A percentile compares a stretch with the other conserved stretches of the same genome.
Evolutionary conservation across 2,797 vertebrate genomes (phyloP).

Genomic region (Myotis vivesi): DNA sequence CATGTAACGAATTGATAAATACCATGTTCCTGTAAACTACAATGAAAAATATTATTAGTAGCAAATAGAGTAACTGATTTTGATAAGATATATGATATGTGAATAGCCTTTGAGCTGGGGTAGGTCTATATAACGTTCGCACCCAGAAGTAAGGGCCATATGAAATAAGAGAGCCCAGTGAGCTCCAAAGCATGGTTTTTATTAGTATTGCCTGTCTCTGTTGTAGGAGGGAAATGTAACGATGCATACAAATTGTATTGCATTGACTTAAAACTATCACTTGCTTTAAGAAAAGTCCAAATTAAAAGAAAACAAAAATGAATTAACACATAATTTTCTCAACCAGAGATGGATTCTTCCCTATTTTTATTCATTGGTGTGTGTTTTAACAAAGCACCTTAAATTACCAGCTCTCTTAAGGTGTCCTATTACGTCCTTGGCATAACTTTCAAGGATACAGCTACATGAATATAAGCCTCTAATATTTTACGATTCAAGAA

Average conservation of each 20-base stretch:
- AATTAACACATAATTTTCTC: not conserved
- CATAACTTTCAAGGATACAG: not conserved
- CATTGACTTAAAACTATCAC: not conserved
- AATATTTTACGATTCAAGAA: conserved; percentile 16
- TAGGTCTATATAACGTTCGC: not conserved
- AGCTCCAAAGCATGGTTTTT: not conserved
- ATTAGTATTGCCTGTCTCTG: not conserved
- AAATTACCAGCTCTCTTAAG: conserved; percentile 1
- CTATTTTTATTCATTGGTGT: not conserved
- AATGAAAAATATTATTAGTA: not conserved
- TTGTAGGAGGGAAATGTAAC: not conserved
- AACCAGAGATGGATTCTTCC: not conserved
- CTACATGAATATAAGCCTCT: not conserved
- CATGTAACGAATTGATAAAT: not conserved
- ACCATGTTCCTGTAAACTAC: not conserved
- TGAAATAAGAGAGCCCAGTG: not conserved
- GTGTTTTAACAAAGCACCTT: conserved; percentile 11
- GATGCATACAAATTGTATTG: not conserved
- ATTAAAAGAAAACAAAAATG: conserved; percentile 19
- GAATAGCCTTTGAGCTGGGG: not conserved
- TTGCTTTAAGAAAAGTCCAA: not conserved
- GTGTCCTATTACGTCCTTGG: not conserved
- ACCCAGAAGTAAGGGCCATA: not conserved
- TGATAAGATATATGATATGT: not conserved
- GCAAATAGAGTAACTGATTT: not conserved